A percentile compares a stretch with the other conserved stretches of the same genome.
These are phyloP conservation scores for Parazoanthus swiftii DNA, from an alignment of 92 coral and sea anemone genomes.

Conservation along the genomic window DNA sequence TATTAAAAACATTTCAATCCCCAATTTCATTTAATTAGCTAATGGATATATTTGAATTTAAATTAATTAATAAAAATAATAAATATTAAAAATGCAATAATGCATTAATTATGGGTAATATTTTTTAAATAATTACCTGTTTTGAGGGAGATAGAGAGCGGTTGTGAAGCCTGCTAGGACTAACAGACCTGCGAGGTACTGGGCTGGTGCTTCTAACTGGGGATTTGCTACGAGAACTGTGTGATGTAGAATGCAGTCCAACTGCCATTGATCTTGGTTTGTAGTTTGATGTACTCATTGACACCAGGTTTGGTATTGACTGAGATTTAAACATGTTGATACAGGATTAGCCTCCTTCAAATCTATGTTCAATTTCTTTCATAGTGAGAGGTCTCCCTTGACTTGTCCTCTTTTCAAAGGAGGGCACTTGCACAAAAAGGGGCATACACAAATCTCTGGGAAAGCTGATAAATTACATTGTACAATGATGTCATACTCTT, in stretches of 20 bases:
- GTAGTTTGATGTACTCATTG: constrained; percentile 39
- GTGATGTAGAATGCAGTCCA: constrained; percentile 56
- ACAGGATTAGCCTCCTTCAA: not conserved
- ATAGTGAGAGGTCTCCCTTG: not conserved
- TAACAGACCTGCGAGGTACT: constrained; percentile 55
- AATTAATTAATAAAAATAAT: too few relatives aligned
- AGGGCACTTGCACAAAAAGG: too few relatives aligned
- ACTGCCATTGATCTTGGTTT: constrained; percentile 71
- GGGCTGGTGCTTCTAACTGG: constrained; percentile 82
- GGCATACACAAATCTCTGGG: too few relatives aligned
- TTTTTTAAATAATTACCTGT: constrained; percentile 61
- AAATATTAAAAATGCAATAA: too few relatives aligned
- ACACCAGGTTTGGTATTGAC: constrained; percentile 40
- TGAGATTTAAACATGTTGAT: not conserved
- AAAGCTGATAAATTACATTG: too few relatives aligned
- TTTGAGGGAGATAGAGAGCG: constrained; percentile 75
- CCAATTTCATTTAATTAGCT: too few relatives aligned
- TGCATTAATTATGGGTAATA: too few relatives aligned
- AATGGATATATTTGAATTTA: too few relatives aligned
- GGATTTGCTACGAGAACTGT: constrained; percentile 75
- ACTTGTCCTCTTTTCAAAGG: too few relatives aligned
- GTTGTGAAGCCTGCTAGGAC: constrained; percentile 67
- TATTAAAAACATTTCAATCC: too few relatives aligned
- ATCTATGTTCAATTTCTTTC: not conserved
- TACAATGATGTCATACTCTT: too few relatives aligned